A percentile compares a stretch with the other conserved stretches of the same genome.
Evolutionary conservation across 2,113 vertebrate species (phyloP).

Genomic region (Galemys pyrenaicus): DNA sequence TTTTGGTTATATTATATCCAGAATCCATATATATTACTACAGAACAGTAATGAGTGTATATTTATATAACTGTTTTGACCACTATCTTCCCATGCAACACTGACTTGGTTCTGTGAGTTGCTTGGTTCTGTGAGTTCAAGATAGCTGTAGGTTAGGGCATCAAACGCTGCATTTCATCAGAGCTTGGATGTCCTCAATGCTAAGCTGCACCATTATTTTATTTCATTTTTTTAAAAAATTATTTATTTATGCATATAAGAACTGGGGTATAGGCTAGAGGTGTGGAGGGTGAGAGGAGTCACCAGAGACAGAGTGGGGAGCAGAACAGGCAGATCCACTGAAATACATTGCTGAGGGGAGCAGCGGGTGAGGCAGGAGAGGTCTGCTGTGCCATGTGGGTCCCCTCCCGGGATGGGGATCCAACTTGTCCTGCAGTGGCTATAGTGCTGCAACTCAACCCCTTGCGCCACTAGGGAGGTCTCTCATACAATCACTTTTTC

Average conservation of each 20-base stretch:
- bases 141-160: neutral
- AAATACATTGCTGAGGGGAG: no score
- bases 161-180: neutral
- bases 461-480: neutral
- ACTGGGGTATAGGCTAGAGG: no score
- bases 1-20: neutral
- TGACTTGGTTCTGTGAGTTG: neutral
- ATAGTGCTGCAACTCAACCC: no score
- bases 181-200: neutral
- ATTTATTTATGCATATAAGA: no score
- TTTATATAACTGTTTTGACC: neutral
- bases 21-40: neutral
- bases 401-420: no score
- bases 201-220: neutral
- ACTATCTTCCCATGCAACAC: neutral
- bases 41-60: neutral
- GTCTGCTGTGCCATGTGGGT: no score
- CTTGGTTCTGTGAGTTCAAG: neutral
- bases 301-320: no score
- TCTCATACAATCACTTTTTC: neutral
- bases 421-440: no score
- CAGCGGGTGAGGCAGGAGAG: no score
- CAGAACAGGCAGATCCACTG: no score
- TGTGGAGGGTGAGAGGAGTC: no score
- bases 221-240: no score